phyloP scores from a whole-genome alignment of 2,888 invertebrate species.

The Acronicta aceris region DNA sequence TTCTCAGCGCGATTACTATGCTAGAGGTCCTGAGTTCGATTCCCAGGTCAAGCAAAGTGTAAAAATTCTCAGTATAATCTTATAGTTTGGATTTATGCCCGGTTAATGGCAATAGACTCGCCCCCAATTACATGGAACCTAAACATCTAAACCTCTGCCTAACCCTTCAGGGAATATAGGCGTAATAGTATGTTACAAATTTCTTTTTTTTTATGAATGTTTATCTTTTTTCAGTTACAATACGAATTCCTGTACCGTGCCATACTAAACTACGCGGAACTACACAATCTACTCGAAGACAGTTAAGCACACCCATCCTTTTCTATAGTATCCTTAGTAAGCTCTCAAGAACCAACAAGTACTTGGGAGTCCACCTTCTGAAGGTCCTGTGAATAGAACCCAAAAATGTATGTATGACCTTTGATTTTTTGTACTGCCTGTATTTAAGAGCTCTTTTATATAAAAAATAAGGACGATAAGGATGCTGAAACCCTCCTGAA shows the following conservation, averaged over 20 bases:
- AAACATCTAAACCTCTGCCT: too few species aligned
- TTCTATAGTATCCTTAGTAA: constrained; percentile 29
- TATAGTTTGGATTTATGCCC: too few species aligned
- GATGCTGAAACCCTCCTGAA: neutral
- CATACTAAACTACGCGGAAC: constrained; percentile 96
- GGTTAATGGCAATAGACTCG: too few species aligned
- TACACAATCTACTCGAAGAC: constrained; percentile 93
- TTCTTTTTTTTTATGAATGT: neutral
- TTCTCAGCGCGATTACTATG: too few species aligned
- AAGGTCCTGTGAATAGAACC: constrained; percentile 53
- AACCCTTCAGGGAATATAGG: too few species aligned
- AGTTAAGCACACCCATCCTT: constrained; percentile 73
- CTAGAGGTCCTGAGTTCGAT: too few species aligned
- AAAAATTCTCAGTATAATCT: too few species aligned
- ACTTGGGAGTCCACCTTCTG: constrained; percentile 46
- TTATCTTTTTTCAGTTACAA: constrained; percentile 92
- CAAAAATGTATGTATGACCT: constrained; percentile 32
- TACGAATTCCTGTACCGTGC: constrained; percentile 98
- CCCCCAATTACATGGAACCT: too few species aligned
- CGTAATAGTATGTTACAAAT: too few species aligned
- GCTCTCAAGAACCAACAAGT: constrained; percentile 19
- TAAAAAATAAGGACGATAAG: neutral
- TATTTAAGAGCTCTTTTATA: constrained; percentile 49
- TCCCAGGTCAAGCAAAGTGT: too few species aligned
- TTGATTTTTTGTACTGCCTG: constrained; percentile 24